Evolutionary conservation across 1,140 invertebrate species (phyloP), one percentile per base, ranked within the genome.

Genomic region (Hestina assimilis): DNA sequence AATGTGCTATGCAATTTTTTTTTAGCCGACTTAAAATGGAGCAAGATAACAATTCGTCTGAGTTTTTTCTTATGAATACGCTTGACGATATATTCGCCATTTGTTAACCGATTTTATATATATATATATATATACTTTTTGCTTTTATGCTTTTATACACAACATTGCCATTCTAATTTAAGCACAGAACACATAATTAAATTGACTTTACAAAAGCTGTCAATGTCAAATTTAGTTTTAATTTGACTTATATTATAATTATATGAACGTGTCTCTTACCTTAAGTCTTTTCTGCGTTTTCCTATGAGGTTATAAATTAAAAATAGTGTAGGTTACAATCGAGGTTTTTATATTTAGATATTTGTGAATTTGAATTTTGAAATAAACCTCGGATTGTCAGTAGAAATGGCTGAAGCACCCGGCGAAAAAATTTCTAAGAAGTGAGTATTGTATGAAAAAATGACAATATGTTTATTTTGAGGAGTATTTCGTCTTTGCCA

Each of bases 391-490:
- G 11, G 14, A 0, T 33, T 33, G 31, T 28, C 23, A 9, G n/a
- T 19, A 51, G 45, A 52, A 55, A 93, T 93, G 92, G 91, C 90
- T 70, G 92, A 93, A 58, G 72, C 70, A 58, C 67, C 66, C 28
- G 83, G 62, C 63, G 92, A 92, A 89, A 92, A 92, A 66, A 59
- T 93, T 58, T 93, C 93, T 2, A 94, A 94, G 89, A 94, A 93
- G 92, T 93, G 90, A 92, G 92, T 92, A 88, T 81, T 58, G 56
- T 68, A 65, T 74, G 59, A 64, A 14, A 57, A 57, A 54, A 65
- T 63, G 51, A 26, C 43, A 79, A 60, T 45, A 75, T 79, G 76
- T 62, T 72, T 53, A 57, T 62, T 20, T 57, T 64, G 15, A 73
- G 64, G 67, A 69, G 48, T 52, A 43, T 71, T 40, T 59, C 54